Conservation (phyloP, 2,113 vertebrate species). For the Scomber japonicus region DNA sequence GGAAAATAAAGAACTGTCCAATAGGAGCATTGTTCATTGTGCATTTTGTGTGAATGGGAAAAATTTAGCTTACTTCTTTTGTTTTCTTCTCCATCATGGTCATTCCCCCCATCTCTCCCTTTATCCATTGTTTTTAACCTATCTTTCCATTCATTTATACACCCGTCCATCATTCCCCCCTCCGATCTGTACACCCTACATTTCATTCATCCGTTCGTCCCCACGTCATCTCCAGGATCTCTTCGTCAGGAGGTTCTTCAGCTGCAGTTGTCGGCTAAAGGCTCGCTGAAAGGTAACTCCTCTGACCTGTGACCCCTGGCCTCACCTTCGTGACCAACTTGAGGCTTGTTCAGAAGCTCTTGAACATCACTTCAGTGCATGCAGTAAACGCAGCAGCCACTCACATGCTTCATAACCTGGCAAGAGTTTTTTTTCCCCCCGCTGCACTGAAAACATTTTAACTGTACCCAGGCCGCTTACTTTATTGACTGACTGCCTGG, state of each 20-base stretch:
- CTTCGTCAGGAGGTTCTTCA: constrained; percentile 88
- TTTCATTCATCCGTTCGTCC: constrained; percentile 31
- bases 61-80: constrained; percentile 19
- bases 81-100: constrained; percentile 31
- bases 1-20: background rate
- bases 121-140: background rate
- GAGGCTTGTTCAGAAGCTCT: background rate
- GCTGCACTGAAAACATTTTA: background rate
- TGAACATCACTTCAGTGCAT: constrained; percentile 22
- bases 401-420: background rate
- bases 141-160: background rate
- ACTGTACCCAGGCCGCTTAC: background rate
- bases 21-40: background rate
- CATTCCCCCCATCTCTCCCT: background rate
- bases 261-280: constrained; percentile 85
- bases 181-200: background rate
- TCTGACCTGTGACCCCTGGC: constrained; percentile 1
- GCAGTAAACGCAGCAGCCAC: constrained; percentile 1
- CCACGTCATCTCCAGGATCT: constrained; percentile 77
- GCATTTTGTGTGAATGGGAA: background rate
- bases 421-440: no score
- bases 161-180: background rate
- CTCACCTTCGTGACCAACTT: background rate
- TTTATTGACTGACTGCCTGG: background rate
- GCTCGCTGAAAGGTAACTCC: constrained; percentile 82